phyloP scores from a whole-genome alignment of 2,113 vertebrate genomes.

The Megatriorchis doriae region DNA sequence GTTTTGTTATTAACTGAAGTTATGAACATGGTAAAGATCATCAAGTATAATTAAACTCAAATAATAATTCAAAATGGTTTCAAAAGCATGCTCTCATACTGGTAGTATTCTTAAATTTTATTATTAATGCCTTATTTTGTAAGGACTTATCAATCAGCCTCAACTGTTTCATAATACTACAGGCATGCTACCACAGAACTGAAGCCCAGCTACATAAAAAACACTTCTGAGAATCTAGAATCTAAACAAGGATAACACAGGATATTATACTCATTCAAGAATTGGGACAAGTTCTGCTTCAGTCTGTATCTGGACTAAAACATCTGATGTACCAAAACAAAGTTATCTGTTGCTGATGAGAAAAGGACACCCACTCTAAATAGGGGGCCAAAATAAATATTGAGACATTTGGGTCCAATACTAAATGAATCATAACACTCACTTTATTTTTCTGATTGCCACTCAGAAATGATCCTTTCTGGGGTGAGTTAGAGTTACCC shows the following conservation, averaged over 20 bases:
- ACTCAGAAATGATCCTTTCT: conserved; percentile 68
- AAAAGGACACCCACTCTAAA: background rate
- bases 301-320: background rate
- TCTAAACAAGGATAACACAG: background rate
- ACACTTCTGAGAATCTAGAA: background rate
- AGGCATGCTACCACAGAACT: background rate
- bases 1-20: background rate
- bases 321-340: background rate
- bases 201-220: background rate
- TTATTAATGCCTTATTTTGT: background rate
- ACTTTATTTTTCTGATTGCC: conserved; percentile 74
- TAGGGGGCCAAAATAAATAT: background rate
- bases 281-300: background rate
- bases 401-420: background rate
- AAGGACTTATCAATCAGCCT: background rate
- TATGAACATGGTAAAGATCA: background rate
- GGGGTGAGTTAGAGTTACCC: conserved; percentile 73
- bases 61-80: background rate
- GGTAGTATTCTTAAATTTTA: background rate
- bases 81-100: background rate
- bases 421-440: background rate
- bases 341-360: background rate
- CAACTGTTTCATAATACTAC: background rate
- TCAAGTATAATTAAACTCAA: background rate
- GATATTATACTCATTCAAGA: background rate